Evolutionary conservation across 2,888 invertebrate species (phyloP).

Genomic region (Arrhopalites spinosus): DNA sequence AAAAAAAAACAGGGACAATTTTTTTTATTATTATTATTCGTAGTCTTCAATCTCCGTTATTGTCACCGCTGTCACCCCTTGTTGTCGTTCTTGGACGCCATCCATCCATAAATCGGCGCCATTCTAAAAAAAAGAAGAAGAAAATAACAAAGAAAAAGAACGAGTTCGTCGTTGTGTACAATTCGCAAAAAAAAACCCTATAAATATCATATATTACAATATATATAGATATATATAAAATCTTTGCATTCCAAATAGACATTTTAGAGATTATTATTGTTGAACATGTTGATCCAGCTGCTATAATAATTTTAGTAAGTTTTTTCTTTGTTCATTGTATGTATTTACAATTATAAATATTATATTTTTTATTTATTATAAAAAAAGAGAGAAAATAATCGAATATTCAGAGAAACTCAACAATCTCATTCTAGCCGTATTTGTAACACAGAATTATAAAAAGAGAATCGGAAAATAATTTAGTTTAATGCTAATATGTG

Average conservation of each 20-base stretch:
- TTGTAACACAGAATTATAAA: too few species aligned
- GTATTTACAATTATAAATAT: neutral
- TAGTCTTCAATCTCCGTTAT: neutral
- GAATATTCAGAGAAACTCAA: too few species aligned
- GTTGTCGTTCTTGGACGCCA: neutral
- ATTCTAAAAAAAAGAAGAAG: neutral
- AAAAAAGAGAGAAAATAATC: too few species aligned
- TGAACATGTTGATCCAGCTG: neutral
- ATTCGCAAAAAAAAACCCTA: constrained; percentile 4
- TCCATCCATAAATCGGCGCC: constrained; percentile 3
- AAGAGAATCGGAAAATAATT: too few species aligned
- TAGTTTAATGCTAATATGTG: too few species aligned
- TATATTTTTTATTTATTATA: neutral
- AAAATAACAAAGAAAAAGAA: neutral
- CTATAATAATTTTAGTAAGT: neutral
- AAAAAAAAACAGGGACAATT: neutral
- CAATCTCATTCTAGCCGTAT: too few species aligned
- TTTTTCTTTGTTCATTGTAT: neutral
- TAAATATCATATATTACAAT: too few species aligned
- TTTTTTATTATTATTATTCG: neutral
- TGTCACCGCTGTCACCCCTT: neutral
- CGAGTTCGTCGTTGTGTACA: neutral
- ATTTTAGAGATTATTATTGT: neutral
- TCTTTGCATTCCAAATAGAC: constrained; percentile 2
- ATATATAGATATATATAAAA: too few species aligned